Evolutionary conservation across 2,888 invertebrate genomes (phyloP).

Genomic region (Drosophila rubida): DNA sequence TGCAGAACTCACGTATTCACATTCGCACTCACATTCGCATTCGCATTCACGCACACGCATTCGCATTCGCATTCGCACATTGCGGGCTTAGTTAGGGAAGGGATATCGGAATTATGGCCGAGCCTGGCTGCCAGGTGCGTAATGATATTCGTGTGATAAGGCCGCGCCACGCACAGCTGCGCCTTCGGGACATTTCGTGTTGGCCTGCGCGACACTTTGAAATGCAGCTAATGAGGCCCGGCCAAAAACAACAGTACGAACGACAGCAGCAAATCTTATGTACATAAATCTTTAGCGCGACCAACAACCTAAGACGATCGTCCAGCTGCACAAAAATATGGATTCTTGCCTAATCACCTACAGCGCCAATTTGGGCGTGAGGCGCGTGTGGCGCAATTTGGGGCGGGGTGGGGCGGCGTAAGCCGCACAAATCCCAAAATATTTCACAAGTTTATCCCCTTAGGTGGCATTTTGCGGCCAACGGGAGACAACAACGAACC

Average conservation of each 20-base stretch:
- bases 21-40: constrained; percentile 58
- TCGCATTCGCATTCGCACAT: constrained; percentile 43
- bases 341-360: constrained; percentile 79
- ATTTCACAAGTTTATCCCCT: constrained; percentile 82
- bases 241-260: constrained; percentile 36
- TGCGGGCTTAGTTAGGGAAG: constrained; percentile 22
- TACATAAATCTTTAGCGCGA: constrained; percentile 70
- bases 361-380: constrained; percentile 26
- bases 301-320: constrained; percentile 11
- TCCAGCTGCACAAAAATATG: constrained; percentile 54
- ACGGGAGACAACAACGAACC: constrained; percentile 25
- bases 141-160: constrained; percentile 78
- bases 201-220: constrained; percentile 17
- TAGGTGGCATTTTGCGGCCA: constrained; percentile 76
- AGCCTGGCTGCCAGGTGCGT: constrained; percentile 62
- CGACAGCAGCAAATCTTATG: constrained; percentile 55
- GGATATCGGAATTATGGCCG: constrained; percentile 62
- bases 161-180: constrained; percentile 65
- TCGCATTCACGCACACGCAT: constrained; percentile 80
- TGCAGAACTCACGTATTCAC: constrained; percentile 83
- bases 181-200: constrained; percentile 56
- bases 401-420: constrained; percentile 28
- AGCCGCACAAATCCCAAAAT: constrained; percentile 82
- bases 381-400: background rate
- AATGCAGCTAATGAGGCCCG: constrained; percentile 76